These are phyloP conservation scores for Philopotamus ludificatus DNA, from an alignment of 1,140 invertebrate genomes.

Conservation along the genomic window DNA sequence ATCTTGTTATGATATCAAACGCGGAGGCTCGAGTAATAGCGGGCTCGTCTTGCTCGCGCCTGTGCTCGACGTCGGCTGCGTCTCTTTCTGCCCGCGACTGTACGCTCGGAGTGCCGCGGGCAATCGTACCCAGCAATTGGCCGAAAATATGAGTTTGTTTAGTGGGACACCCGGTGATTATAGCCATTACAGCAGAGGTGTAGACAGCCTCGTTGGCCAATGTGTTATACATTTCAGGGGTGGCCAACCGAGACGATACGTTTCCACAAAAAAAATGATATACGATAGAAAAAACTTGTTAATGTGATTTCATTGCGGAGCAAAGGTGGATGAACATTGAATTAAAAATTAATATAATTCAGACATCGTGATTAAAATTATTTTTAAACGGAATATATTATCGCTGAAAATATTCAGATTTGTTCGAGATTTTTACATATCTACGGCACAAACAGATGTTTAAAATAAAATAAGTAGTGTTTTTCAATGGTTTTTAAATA, in stretches of 20 bases:
- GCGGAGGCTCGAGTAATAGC: background rate
- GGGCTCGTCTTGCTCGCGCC: background rate
- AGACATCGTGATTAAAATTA: too few relatives aligned
- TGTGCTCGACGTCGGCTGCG: background rate
- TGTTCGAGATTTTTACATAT: too few relatives aligned
- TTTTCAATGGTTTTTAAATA: too few relatives aligned
- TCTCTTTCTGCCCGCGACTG: conserved; percentile 6
- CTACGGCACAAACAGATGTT: too few relatives aligned
- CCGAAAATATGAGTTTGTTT: conserved; percentile 41
- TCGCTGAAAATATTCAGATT: too few relatives aligned
- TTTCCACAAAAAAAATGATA: too few relatives aligned
- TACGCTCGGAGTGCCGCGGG: conserved; percentile 2
- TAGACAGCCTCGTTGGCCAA: conserved; percentile 32
- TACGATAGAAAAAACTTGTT: too few relatives aligned
- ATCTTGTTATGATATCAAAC: conserved; percentile 23
- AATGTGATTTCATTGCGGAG: too few relatives aligned
- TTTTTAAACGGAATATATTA: too few relatives aligned
- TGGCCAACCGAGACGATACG: background rate
- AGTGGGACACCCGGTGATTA: conserved; percentile 38
- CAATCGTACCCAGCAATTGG: conserved; percentile 32
- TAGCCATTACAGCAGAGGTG: conserved; percentile 33
- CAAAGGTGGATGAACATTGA: too few relatives aligned
- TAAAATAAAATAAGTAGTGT: too few relatives aligned
- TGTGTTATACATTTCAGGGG: conserved; percentile 17
- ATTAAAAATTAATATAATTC: too few relatives aligned